phyloP scores from a whole-genome alignment of 2,888 invertebrate species.

The Flexamia atlantica region DNA sequence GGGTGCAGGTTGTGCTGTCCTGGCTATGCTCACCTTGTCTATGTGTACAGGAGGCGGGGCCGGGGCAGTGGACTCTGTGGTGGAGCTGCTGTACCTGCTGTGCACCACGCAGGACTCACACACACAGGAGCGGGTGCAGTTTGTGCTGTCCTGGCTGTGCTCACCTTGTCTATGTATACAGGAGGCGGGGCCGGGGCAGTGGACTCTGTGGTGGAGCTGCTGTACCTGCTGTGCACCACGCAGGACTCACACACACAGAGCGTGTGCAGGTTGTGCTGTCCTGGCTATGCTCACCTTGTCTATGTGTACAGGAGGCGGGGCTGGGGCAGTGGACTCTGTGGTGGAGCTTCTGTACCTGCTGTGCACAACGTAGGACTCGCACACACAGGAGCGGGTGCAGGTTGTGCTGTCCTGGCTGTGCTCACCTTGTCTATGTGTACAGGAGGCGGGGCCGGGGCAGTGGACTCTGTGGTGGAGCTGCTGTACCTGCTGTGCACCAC shows the following conservation, averaged over 20 bases:
- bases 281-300: no score
- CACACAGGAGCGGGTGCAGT: no score
- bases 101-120: no score
- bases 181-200: constrained; percentile 70
- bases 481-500: constrained; percentile 87
- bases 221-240: constrained; percentile 87
- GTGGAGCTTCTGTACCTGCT: constrained; percentile 90
- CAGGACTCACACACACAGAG: constrained; percentile 77
- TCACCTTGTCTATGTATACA: background rate
- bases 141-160: no score
- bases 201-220: constrained; percentile 86
- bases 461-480: constrained; percentile 86
- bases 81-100: no score
- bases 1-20: no score
- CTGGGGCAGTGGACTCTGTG: constrained; percentile 78
- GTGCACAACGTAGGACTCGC: constrained; percentile 80
- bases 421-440: constrained; percentile 74
- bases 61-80: no score
- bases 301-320: constrained; percentile 72
- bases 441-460: constrained; percentile 69
- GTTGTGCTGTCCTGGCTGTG: constrained; percentile 46
- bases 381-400: constrained; percentile 80
- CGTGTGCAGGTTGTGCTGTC: constrained; percentile 76
- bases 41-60: no score
- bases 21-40: no score